phyloP scores from a whole-genome alignment of 1,140 invertebrate genomes.

The Gryllus bimaculatus region DNA sequence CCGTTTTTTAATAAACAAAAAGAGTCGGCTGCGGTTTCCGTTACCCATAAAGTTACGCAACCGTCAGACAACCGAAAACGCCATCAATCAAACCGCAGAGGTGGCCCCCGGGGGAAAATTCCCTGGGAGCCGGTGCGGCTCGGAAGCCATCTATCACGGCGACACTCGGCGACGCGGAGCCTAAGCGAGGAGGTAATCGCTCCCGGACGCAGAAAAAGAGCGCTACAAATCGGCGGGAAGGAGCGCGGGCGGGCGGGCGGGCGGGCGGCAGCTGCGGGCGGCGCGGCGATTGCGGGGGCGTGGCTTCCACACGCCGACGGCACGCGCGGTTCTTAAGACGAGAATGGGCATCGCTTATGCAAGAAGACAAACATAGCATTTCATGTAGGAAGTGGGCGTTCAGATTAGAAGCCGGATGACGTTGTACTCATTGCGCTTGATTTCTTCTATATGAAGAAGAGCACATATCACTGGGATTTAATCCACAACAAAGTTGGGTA shows the following conservation, averaged over 20 bases:
- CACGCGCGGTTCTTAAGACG: no score
- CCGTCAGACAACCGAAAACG: background rate
- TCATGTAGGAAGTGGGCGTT: no score
- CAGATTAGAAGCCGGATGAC: no score
- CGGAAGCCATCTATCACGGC: background rate
- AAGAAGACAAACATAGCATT: no score
- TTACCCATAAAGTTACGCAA: background rate
- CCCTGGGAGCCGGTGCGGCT: background rate
- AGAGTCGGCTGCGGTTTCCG: background rate
- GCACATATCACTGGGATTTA: no score
- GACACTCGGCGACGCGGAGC: background rate
- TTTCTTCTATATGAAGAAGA: no score
- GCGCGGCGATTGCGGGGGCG: no score
- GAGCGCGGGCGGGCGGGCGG: background rate
- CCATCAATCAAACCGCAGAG: background rate
- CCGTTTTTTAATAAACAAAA: background rate
- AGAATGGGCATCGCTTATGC: no score
- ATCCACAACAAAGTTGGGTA: no score
- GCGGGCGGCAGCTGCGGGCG: no score
- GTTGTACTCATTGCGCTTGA: no score
- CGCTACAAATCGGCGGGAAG: background rate
- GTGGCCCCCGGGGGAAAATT: background rate
- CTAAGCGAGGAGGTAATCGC: background rate
- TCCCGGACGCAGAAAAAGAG: background rate
- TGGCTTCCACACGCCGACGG: no score